A percentile compares a stretch with the other conserved stretches of the same genome.
Conservation (phyloP, 92 coral and sea anemone genomes). For the Actinostola sp. region DNA sequence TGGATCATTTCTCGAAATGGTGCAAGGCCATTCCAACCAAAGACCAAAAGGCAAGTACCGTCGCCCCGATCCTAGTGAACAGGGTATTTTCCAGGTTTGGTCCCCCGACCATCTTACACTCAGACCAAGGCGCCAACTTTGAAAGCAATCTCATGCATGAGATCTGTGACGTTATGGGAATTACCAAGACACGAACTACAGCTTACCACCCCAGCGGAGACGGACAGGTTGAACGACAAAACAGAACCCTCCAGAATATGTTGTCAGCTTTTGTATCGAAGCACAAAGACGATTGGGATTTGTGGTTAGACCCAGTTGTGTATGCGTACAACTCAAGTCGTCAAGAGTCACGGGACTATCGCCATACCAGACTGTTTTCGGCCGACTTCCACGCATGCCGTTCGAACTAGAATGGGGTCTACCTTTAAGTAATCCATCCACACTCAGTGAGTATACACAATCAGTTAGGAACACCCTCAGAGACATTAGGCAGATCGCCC, state of each 20-base stretch:
- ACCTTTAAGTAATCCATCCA: too few relatives aligned
- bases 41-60: constrained; percentile 51
- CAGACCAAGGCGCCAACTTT: constrained; percentile 53
- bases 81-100: constrained; percentile 39
- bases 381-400: constrained; percentile 45
- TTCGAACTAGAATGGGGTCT: constrained; percentile 52
- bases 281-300: constrained; percentile 51
- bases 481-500: too few relatives aligned
- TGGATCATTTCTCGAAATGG: constrained; percentile 51
- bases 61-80: constrained; percentile 42
- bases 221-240: constrained; percentile 57
- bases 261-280: constrained; percentile 45
- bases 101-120: constrained; percentile 27
- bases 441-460: too few relatives aligned
- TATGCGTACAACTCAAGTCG: constrained; percentile 47
- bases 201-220: constrained; percentile 56
- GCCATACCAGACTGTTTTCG: constrained; percentile 54
- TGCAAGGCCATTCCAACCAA: constrained; percentile 38
- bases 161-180: constrained; percentile 52
- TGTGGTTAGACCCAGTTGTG: constrained; percentile 50
- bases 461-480: too few relatives aligned
- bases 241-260: constrained; percentile 56
- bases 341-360: constrained; percentile 19
- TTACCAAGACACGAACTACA: constrained; percentile 40
- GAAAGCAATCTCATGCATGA: constrained; percentile 45